Percentiles rank a stretch among this genome's conserved stretches.
Conservation (phyloP, 30 jellyfish, hydroid and myxozoan genomes). For the Rhopilema esculentum region DNA sequence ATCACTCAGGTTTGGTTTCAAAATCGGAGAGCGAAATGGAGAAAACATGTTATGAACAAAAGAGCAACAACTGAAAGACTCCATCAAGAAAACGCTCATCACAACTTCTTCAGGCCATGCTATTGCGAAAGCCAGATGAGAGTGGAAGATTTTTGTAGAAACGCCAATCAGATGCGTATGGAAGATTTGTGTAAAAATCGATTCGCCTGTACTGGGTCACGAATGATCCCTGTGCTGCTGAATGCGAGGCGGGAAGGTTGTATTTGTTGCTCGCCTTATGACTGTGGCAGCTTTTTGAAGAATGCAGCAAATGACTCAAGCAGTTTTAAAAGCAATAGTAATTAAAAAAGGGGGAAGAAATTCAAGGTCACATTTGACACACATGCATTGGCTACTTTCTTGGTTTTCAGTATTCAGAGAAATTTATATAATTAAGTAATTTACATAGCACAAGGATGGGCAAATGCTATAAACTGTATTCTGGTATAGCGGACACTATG, state of each 20-base stretch:
- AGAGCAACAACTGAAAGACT: neutral
- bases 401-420: neutral
- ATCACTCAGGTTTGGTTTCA: conserved; percentile 86
- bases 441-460: too few relatives aligned
- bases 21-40: conserved; percentile 91
- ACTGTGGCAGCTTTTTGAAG: neutral
- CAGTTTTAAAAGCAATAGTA: neutral
- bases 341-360: neutral
- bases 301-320: neutral
- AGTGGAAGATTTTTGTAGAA: neutral
- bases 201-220: neutral
- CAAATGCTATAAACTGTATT: too few relatives aligned
- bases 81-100: neutral
- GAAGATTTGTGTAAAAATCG: neutral
- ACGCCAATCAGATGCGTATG: neutral
- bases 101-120: neutral
- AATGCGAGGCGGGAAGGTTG: neutral
- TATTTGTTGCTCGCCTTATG: neutral
- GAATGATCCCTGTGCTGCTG: neutral
- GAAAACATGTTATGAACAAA: conserved; percentile 48
- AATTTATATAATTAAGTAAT: too few relatives aligned
- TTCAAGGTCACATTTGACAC: neutral
- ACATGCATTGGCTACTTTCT: neutral
- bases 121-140: neutral
- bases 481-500: too few relatives aligned